These are phyloP conservation scores for Sebastes jordani DNA, from an alignment of 2,797 vertebrate species.

Conservation along the genomic window DNA sequence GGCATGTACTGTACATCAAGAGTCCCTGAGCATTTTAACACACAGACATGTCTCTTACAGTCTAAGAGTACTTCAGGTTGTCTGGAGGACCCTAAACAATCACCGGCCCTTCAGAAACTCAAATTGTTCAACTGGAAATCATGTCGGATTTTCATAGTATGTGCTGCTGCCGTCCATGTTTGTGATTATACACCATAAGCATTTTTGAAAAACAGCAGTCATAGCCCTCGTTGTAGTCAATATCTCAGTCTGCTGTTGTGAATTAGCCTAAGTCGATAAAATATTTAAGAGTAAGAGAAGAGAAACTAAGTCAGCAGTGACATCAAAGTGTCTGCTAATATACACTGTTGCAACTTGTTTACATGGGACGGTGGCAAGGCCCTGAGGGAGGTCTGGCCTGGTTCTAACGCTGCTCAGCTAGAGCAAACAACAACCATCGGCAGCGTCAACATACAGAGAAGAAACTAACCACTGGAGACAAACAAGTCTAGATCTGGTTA, in stretches of 20 bases:
- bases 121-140: slow-evolving; percentile 16
- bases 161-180: neutral
- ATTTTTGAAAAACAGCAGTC: slow-evolving; percentile 9
- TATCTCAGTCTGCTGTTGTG: slow-evolving; percentile 22
- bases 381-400: slow-evolving; percentile 71
- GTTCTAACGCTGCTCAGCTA: slow-evolving; percentile 57
- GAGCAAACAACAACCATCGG: slow-evolving; percentile 57
- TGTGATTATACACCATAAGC: neutral
- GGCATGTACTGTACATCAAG: slow-evolving; percentile 4
- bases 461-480: slow-evolving; percentile 51
- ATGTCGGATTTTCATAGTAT: neutral
- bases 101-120: slow-evolving; percentile 2
- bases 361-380: slow-evolving; percentile 65
- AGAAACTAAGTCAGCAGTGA: slow-evolving; percentile 67
- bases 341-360: slow-evolving; percentile 78
- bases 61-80: slow-evolving; percentile 16
- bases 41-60: neutral
- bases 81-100: slow-evolving; percentile 8
- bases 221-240: neutral
- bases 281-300: slow-evolving; percentile 73
- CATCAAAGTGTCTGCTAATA: slow-evolving; percentile 72
- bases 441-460: slow-evolving; percentile 45
- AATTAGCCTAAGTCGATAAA: slow-evolving; percentile 60
- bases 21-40: slow-evolving; percentile 10
- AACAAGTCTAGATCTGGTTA: neutral